Percentiles rank a stretch among this genome's conserved stretches.
phyloP scores from a whole-genome alignment of 2,888 invertebrate genomes.

The Lasius fuliginosus region DNA sequence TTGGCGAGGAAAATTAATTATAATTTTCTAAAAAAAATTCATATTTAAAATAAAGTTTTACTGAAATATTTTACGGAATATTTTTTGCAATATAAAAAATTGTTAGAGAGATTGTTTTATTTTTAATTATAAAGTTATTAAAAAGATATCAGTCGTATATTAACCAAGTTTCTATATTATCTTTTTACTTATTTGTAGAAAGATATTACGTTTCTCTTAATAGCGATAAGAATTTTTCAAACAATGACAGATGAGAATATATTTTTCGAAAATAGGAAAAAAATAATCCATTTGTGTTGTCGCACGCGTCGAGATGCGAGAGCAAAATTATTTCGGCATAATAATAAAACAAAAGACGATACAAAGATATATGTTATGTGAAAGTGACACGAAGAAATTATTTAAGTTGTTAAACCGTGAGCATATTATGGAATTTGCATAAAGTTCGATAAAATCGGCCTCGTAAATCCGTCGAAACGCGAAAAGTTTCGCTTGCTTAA shows the following conservation, averaged over 20 bases:
- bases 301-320: neutral
- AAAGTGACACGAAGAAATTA: neutral
- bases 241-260: neutral
- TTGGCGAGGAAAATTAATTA: neutral
- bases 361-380: neutral
- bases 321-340: neutral
- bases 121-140: neutral
- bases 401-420: neutral
- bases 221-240: neutral
- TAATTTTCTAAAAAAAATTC: neutral
- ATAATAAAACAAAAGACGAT: neutral
- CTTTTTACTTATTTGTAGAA: neutral
- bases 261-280: neutral
- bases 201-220: slow-evolving; percentile 3
- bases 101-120: neutral
- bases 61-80: neutral
- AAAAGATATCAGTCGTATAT: neutral
- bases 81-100: neutral
- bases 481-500: slow-evolving; percentile 5
- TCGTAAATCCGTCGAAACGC: slow-evolving; percentile 1
- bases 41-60: neutral
- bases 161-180: neutral
- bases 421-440: neutral
- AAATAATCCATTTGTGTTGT: neutral
- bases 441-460: neutral